Percentiles rank a stretch among this genome's conserved stretches.
phyloP scores from a whole-genome alignment of 2,797 vertebrate genomes.

The Pantherophis alleghaniensis region DNA sequence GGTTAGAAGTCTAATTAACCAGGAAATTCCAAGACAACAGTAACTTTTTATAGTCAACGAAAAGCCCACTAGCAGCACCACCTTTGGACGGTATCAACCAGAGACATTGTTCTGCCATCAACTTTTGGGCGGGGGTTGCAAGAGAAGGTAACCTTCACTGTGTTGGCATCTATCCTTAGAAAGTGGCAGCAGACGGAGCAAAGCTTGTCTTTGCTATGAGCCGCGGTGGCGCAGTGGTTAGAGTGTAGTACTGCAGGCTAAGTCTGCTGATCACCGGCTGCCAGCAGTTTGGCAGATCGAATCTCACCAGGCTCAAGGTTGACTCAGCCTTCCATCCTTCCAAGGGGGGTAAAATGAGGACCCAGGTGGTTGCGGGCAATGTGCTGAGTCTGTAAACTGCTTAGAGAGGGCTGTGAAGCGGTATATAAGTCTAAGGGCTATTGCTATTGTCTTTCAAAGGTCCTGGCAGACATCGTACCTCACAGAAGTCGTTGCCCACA shows the following conservation, averaged over 20 bases:
- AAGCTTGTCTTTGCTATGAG: too few species aligned
- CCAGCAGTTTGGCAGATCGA: too few species aligned
- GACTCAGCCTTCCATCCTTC: too few species aligned
- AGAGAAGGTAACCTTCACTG: not conserved
- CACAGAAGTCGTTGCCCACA: conserved; percentile 70
- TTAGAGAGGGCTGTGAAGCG: too few species aligned
- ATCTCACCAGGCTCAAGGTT: too few species aligned
- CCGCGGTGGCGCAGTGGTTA: too few species aligned
- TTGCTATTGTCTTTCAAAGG: not conserved
- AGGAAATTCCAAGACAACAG: not conserved
- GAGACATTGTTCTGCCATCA: not conserved
- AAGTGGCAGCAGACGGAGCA: not conserved
- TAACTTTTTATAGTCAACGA: not conserved
- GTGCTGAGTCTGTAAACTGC: too few species aligned
- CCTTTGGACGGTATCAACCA: not conserved
- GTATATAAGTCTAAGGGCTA: too few species aligned
- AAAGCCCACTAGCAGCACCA: not conserved
- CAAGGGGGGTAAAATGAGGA: too few species aligned
- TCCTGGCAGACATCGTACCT: conserved; percentile 64
- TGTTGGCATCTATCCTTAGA: not conserved
- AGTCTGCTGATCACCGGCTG: too few species aligned
- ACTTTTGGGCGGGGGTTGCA: not conserved
- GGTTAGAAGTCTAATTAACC: not conserved
- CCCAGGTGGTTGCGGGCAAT: too few species aligned
- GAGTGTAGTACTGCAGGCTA: too few species aligned